A percentile compares a stretch with the other conserved stretches of the same genome.
phyloP scores from a whole-genome alignment of 2,888 invertebrate species.

The Gastracanthus pulcherrimus region DNA sequence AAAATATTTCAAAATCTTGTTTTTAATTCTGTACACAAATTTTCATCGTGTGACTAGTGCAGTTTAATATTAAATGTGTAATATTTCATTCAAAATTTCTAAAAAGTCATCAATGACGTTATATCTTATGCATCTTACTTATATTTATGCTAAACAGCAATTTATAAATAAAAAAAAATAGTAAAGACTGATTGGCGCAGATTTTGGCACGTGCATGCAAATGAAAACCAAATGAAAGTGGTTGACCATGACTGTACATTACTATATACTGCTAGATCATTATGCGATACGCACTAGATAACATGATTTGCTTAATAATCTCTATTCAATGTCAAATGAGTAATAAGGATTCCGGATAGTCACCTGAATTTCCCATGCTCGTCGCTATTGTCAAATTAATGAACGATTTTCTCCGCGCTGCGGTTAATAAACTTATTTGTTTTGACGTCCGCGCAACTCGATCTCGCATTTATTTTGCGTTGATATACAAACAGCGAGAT shows the following conservation, averaged over 20 bases:
- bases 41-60: too few relatives aligned
- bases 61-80: too few relatives aligned
- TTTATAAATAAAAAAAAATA: not conserved
- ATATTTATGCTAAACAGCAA: too few relatives aligned
- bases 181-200: not conserved
- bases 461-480: not conserved
- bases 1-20: too few relatives aligned
- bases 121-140: too few relatives aligned
- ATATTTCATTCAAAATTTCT: too few relatives aligned
- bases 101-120: too few relatives aligned
- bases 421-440: slow-evolving; percentile 3
- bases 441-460: not conserved
- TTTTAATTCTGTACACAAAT: too few relatives aligned
- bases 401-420: not conserved
- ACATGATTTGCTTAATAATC: not conserved
- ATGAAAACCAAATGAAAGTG: not conserved
- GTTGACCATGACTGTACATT: not conserved
- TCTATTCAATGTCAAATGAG: not conserved
- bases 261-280: not conserved
- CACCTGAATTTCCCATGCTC: not conserved
- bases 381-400: not conserved
- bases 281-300: not conserved
- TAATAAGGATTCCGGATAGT: too few relatives aligned
- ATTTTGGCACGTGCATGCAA: not conserved
- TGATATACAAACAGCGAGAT: not conserved